phyloP scores from a whole-genome alignment of 2,797 vertebrate species.

The Distichodus sexfasciatus region DNA sequence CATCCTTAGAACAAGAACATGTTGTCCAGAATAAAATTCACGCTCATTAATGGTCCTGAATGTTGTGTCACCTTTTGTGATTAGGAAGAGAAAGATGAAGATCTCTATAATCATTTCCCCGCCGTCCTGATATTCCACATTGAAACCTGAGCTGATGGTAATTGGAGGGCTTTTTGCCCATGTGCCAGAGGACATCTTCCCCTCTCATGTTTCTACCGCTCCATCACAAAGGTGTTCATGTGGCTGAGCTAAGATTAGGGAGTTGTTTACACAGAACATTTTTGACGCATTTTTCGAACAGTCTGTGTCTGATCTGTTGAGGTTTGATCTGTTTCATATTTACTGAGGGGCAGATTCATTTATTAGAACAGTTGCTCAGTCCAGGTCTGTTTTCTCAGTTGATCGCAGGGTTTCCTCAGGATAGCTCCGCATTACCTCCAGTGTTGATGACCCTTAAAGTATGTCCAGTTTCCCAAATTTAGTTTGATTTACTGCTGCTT shows the following conservation, averaged over 20 bases:
- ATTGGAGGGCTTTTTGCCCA: not conserved
- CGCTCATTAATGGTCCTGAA: not conserved
- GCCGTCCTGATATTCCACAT: not conserved
- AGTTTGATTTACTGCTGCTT: too few relatives aligned
- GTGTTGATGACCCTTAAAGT: too few relatives aligned
- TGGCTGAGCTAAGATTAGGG: not conserved
- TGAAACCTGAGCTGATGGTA: too few relatives aligned
- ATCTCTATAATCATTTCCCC: not conserved
- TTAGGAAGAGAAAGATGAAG: not conserved
- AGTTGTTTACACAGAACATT: not conserved
- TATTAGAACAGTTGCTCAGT: too few relatives aligned
- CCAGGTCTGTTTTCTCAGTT: too few relatives aligned
- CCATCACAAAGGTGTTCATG: not conserved
- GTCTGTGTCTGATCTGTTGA: too few relatives aligned
- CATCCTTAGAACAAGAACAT: too few relatives aligned
- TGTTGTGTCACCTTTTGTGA: not conserved
- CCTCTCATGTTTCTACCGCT: not conserved
- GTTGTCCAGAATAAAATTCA: not conserved
- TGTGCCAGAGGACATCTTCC: not conserved
- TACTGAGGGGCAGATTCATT: too few relatives aligned
- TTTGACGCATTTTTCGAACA: not conserved
- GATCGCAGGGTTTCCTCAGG: too few relatives aligned
- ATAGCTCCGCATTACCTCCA: too few relatives aligned
- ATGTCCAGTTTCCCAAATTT: too few relatives aligned
- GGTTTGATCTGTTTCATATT: too few relatives aligned